These are phyloP conservation scores for Xenopus laevis DNA, from an alignment of 2,113 vertebrate species.

Conservation along the genomic window DNA sequence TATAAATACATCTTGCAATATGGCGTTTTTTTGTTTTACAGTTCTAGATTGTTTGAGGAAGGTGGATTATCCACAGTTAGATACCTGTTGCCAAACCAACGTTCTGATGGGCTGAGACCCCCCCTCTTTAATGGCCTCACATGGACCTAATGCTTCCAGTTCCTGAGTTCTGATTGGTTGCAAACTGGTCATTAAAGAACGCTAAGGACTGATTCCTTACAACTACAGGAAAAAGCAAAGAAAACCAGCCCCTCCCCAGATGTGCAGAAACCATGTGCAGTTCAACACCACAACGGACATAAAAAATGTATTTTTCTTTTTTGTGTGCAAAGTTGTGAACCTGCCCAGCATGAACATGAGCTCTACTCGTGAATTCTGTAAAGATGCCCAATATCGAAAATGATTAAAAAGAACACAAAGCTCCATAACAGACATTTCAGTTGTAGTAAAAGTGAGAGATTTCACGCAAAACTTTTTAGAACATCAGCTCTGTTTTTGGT, in stretches of 20 bases:
- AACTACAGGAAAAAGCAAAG: slow-evolving; percentile 31
- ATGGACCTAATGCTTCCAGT: slow-evolving; percentile 45
- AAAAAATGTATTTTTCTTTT: slow-evolving; percentile 7
- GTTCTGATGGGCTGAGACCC: slow-evolving; percentile 44
- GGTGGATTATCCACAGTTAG: slow-evolving; percentile 41
- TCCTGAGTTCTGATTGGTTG: slow-evolving; percentile 43
- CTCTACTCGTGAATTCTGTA: not conserved
- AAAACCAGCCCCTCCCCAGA: slow-evolving; percentile 23
- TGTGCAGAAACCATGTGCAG: slow-evolving; percentile 31
- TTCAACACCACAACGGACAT: slow-evolving; percentile 33
- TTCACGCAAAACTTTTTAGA: not conserved
- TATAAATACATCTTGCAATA: slow-evolving; percentile 37
- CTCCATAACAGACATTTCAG: not conserved
- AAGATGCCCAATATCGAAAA: slow-evolving; percentile 12
- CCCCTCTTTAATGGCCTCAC: slow-evolving; percentile 37
- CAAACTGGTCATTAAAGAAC: slow-evolving; percentile 46
- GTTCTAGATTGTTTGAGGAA: slow-evolving; percentile 47
- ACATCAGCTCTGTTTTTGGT: slow-evolving; percentile 7
- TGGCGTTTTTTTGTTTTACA: slow-evolving; percentile 45
- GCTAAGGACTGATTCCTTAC: slow-evolving; percentile 42
- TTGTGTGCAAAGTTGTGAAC: slow-evolving; percentile 25
- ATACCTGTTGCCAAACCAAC: slow-evolving; percentile 46
- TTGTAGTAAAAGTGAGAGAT: slow-evolving; percentile 11
- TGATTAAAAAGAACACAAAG: not conserved
- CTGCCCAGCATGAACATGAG: not conserved